Conservation (phyloP, 2,888 invertebrate genomes). For the Octodonta nipae region DNA sequence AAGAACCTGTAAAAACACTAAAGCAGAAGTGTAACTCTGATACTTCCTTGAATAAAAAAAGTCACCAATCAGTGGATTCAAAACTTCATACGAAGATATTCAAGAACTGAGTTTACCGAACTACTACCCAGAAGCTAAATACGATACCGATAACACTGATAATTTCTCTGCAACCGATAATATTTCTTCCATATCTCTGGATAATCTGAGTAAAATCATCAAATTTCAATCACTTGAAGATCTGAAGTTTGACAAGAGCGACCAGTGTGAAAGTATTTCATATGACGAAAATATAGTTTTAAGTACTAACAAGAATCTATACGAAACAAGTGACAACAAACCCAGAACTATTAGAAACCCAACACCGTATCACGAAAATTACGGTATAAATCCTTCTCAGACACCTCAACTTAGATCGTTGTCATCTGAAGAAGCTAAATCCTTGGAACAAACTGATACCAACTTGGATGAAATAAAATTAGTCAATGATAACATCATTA, state of each 20-base stretch:
- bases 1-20: too few species aligned
- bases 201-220: conserved; percentile 25
- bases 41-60: conserved; percentile 1
- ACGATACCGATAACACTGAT: conserved; percentile 39
- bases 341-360: conserved; percentile 31
- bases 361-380: conserved; percentile 21
- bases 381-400: conserved; percentile 13
- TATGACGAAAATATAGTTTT: conserved; percentile 34
- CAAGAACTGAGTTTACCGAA: conserved; percentile 35
- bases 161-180: conserved; percentile 35
- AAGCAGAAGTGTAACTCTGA: too few species aligned
- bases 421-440: conserved; percentile 8
- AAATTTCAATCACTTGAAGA: conserved; percentile 26
- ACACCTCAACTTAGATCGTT: background rate
- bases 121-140: conserved; percentile 36
- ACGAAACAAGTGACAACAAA: conserved; percentile 23
- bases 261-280: conserved; percentile 25
- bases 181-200: conserved; percentile 29
- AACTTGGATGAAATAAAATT: conserved; percentile 28
- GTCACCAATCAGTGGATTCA: background rate
- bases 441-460: conserved; percentile 21
- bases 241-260: conserved; percentile 15
- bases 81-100: conserved; percentile 1
- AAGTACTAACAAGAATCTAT: conserved; percentile 23
- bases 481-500: conserved; percentile 23